phyloP scores from a whole-genome alignment of 2,888 invertebrate species.

The Ernsta delagoae region DNA sequence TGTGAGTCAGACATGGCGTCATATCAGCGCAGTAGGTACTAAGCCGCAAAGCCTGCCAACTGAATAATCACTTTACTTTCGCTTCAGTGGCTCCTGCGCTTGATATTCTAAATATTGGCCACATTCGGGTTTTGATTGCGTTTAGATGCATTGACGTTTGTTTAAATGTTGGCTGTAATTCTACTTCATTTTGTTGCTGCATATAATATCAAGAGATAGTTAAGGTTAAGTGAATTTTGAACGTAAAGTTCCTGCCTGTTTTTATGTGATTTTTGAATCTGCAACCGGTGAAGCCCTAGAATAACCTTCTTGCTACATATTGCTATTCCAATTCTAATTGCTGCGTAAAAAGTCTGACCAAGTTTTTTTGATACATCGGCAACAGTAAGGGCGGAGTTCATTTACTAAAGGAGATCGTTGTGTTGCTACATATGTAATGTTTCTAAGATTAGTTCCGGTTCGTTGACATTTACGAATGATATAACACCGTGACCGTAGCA shows the following conservation, averaged over 20 bases:
- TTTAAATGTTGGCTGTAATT: too few species aligned
- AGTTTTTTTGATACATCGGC: too few species aligned
- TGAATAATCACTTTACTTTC: slow-evolving; percentile 29
- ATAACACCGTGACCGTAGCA: neutral
- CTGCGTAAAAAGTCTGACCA: too few species aligned
- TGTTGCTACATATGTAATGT: neutral
- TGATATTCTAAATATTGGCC: neutral
- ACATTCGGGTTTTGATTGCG: neutral
- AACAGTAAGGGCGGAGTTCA: too few species aligned
- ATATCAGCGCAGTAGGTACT: slow-evolving; percentile 9
- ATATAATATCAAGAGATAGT: too few species aligned
- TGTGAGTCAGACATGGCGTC: slow-evolving; percentile 37
- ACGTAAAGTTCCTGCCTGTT: too few species aligned
- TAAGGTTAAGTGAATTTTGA: too few species aligned
- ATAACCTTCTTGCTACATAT: too few species aligned
- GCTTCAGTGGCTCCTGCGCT: slow-evolving; percentile 17
- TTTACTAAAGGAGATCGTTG: neutral
- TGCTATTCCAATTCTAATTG: too few species aligned
- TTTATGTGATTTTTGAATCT: too few species aligned
- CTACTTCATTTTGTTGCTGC: too few species aligned
- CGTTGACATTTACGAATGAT: slow-evolving; percentile 1
- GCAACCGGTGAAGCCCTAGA: too few species aligned
- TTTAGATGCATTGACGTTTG: neutral
- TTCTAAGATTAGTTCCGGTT: neutral
- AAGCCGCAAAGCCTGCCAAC: slow-evolving; percentile 16